Evolutionary conservation across 2,797 vertebrate species (phyloP).

Genomic region (Enteromius radiatus): DNA sequence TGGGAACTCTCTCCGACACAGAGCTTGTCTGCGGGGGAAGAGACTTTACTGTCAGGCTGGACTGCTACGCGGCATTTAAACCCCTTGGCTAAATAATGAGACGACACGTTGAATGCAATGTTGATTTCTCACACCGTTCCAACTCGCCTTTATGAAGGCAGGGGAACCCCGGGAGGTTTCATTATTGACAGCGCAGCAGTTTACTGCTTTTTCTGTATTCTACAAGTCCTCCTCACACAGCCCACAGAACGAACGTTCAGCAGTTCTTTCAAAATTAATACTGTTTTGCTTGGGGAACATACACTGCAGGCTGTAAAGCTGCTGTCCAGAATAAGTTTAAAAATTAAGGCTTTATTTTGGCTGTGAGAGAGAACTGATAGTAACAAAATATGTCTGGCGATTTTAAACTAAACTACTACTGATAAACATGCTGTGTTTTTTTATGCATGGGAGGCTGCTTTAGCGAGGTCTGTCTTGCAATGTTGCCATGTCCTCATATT

Average conservation of each 20-base stretch:
- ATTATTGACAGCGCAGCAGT: slow-evolving; percentile 20
- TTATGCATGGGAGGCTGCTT: too few relatives aligned
- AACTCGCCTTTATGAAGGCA: slow-evolving; percentile 10
- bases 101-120: slow-evolving; percentile 17
- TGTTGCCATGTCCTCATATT: too few relatives aligned
- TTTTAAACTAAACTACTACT: too few relatives aligned
- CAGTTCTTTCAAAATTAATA: slow-evolving; percentile 23
- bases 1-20: slow-evolving; percentile 83
- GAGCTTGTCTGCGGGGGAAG: slow-evolving; percentile 77
- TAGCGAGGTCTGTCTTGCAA: too few relatives aligned
- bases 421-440: too few relatives aligned
- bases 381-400: neutral
- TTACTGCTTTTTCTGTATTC: slow-evolving; percentile 36
- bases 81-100: slow-evolving; percentile 36
- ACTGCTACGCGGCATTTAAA: slow-evolving; percentile 24
- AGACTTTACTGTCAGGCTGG: slow-evolving; percentile 11
- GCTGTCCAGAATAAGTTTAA: neutral
- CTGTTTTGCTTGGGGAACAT: slow-evolving; percentile 23
- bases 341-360: neutral
- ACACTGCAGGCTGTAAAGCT: neutral
- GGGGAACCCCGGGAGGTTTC: slow-evolving; percentile 11
- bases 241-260: slow-evolving; percentile 10
- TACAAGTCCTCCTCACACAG: neutral
- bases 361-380: neutral
- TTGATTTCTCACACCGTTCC: slow-evolving; percentile 9